Conservation (phyloP, 2,113 vertebrate genomes). For the Tursiops truncatus region DNA sequence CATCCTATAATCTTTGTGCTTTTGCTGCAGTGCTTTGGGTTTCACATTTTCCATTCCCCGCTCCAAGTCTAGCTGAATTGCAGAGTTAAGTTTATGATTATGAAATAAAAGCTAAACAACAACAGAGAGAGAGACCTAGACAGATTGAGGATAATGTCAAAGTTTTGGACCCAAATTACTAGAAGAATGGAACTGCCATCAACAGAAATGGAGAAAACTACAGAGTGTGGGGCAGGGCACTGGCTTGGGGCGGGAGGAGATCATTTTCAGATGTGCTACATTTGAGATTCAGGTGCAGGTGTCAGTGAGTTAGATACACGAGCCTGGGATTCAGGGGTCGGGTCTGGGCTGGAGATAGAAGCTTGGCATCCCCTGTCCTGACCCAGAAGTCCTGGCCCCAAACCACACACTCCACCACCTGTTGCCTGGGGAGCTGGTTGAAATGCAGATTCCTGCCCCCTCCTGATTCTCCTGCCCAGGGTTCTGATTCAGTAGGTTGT, state of each 20-base stretch:
- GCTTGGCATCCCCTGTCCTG: background rate
- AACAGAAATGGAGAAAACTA: background rate
- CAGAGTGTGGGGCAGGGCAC: accelerated
- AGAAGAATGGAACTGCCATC: background rate
- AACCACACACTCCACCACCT: background rate
- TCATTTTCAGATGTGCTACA: background rate
- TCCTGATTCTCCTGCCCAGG: no score
- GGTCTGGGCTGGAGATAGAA: background rate
- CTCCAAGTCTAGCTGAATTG: background rate
- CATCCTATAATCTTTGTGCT: background rate
- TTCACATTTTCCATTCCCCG: background rate
- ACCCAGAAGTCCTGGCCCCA: background rate
- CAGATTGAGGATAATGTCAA: background rate
- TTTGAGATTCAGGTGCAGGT: background rate
- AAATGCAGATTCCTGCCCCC: background rate
- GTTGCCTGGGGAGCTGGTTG: background rate
- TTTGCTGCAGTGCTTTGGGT: conserved; percentile 74
- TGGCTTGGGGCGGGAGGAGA: no score
- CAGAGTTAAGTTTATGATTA: conserved; percentile 65
- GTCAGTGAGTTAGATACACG: background rate
- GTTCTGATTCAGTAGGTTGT: background rate
- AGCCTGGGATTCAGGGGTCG: no score
- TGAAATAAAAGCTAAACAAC: conserved; percentile 78
- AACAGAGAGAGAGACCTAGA: conserved; percentile 6
- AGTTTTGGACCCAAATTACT: background rate